phyloP scores from a whole-genome alignment of 2,797 vertebrate species.

The Melanotaenia boesemani region DNA sequence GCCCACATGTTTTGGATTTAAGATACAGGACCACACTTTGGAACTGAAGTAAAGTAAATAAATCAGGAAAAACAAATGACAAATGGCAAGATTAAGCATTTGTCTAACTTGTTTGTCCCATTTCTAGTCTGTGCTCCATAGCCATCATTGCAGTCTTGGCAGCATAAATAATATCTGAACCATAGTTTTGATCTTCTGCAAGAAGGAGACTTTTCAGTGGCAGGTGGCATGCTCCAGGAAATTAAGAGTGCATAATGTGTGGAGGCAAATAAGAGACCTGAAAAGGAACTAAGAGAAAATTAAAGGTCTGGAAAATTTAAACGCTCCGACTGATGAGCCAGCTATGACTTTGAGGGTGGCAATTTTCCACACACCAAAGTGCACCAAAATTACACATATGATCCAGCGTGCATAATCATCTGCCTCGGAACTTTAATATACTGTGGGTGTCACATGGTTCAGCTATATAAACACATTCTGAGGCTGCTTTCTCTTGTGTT shows the following conservation, averaged over 20 bases:
- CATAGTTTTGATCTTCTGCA: conserved; percentile 19
- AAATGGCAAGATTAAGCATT: background rate
- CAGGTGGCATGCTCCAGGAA: conserved; percentile 44
- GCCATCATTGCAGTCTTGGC: background rate
- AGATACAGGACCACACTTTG: background rate
- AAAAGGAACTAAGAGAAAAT: conserved; percentile 49
- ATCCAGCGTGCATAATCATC: conserved; percentile 52
- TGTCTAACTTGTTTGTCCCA: conserved; percentile 12
- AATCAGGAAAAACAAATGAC: conserved; percentile 5
- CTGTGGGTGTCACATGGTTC: conserved; percentile 7
- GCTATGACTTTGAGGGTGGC: conserved; percentile 39
- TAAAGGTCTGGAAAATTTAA: conserved; percentile 58
- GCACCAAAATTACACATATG: conserved; percentile 56
- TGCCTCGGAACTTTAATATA: conserved; percentile 37
- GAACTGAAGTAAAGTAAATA: conserved; percentile 3
- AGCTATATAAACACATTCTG: conserved; percentile 7
- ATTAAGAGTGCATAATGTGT: conserved; percentile 43
- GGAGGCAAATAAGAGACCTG: conserved; percentile 62
- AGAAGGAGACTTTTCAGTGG: conserved; percentile 18
- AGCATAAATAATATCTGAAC: conserved; percentile 8
- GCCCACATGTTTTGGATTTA: background rate
- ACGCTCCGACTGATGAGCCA: conserved; percentile 51
- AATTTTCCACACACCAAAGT: conserved; percentile 63
- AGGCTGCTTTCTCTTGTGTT: conserved; percentile 13
- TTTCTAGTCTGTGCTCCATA: background rate